A percentile compares a stretch with the other conserved stretches of the same genome.
These are phyloP conservation scores for Cantharis lateralis DNA, from an alignment of 2,888 invertebrate genomes.

Conservation along the genomic window DNA sequence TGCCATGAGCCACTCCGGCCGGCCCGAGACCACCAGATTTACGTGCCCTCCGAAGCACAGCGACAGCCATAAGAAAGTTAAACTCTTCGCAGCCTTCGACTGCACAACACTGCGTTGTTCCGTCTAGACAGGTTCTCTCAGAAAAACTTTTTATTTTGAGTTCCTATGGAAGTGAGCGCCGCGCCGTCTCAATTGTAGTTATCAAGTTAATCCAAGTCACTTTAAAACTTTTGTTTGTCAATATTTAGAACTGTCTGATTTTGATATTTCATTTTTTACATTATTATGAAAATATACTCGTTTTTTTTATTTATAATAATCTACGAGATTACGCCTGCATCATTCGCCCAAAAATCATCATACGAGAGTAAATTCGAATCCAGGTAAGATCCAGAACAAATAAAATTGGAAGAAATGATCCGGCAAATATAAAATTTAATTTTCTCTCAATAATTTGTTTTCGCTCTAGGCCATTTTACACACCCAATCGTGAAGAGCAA, in stretches of 20 bases:
- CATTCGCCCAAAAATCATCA: neutral
- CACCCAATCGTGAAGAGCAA: neutral
- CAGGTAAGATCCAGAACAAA: neutral
- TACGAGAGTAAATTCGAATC: neutral
- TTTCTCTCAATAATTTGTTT: neutral
- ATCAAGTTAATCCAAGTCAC: neutral
- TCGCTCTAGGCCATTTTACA: neutral
- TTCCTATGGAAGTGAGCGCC: too few species aligned
- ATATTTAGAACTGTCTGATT: neutral
- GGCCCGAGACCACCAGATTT: too few species aligned
- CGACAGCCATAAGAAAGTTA: too few species aligned
- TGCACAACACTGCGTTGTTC: too few species aligned
- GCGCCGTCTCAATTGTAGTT: neutral
- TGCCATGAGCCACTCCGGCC: too few species aligned
- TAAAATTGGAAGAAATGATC: too few species aligned
- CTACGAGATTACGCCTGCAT: neutral
- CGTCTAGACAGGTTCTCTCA: too few species aligned
- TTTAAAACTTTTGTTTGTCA: neutral
- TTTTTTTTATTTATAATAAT: constrained; percentile 3
- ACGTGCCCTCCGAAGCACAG: too few species aligned
- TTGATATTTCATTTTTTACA: neutral
- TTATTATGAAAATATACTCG: neutral
- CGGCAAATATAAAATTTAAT: neutral
- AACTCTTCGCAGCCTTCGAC: too few species aligned
- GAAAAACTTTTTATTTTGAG: too few species aligned